Evolutionary conservation across 2,797 vertebrate genomes (phyloP).

Genomic region (Micropoecilia bifurca): DNA sequence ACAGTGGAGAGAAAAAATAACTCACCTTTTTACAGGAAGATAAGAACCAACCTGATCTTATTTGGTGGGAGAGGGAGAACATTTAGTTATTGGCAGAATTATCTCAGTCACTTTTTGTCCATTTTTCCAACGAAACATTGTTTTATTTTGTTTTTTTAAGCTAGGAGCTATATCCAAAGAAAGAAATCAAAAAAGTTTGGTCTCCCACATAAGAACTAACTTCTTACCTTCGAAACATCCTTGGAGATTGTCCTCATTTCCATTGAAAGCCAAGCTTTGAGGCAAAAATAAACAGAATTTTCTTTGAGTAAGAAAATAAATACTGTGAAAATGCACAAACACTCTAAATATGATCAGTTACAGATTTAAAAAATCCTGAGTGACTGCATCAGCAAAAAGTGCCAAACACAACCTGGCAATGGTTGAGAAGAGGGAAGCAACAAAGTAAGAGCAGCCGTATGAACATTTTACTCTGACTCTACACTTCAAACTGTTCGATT

Average conservation of each 20-base stretch:
- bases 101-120: too few species aligned
- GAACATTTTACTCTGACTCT: not conserved
- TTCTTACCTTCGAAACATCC: not conserved
- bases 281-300: not conserved
- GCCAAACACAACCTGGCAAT: not conserved
- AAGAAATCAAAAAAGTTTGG: too few species aligned
- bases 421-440: not conserved
- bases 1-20: too few species aligned
- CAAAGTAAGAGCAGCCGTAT: not conserved
- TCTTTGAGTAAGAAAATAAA: not conserved
- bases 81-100: too few species aligned
- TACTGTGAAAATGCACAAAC: not conserved
- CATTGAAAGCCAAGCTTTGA: not conserved
- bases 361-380: not conserved
- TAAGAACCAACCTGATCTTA: too few species aligned
- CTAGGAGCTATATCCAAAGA: too few species aligned
- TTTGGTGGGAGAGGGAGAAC: too few species aligned
- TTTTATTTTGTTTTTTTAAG: too few species aligned
- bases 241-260: not conserved
- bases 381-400: not conserved
- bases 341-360: not conserved
- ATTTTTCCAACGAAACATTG: too few species aligned
- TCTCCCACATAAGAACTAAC: not conserved
- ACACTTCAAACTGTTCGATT: not conserved
- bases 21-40: too few species aligned